Evolutionary conservation across 2,888 invertebrate species (phyloP), one percentile per base, ranked within the genome.

Genomic region (Acleris literana): DNA sequence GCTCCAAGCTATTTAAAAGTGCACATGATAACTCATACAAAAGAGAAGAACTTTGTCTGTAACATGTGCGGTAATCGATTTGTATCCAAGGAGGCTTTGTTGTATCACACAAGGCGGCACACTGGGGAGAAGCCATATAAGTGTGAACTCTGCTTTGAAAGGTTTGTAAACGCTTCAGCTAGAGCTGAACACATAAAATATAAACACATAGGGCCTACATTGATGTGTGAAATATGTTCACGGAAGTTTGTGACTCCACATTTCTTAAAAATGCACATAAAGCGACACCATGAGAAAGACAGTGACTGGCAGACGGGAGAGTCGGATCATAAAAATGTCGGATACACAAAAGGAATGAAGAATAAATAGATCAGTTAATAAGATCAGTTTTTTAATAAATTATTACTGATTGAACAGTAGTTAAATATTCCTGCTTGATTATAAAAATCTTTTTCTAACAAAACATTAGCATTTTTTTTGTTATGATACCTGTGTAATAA

Each of bases 91-190:
- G 92, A 90, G 62, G 91, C 92, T 0, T 72, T 92, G 16, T 59
- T 90, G 49, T 92, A 92, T 62, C 92, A 92, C 51, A 88, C 85
- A 0, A 75, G 92, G 57, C 76, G 90, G 29, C 92, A 92, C 68
- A 92, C 91, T 0, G 92, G 92, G 0, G 92, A 92, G 67, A 89
- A 87, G 62, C 92, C 92, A 1, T 92, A 89, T 43, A 79, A 80
- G 16, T 92, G 92, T 68, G 83, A 86, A 17, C 66, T 80, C 39
- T 92, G 92, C 55, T 76, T 77, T 66, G 89, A 91, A 61, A 84
- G 74, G 68, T 92, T 92, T 77, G 90, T 92, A 0, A 92, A 92
- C 74, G 86, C 92, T 0, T 92, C 92, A 0, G 85, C 89, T 2
- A 82, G 92, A 65, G 89, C 90, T 5, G 92, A 92, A 62, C 92